Conservation (phyloP, 2,113 vertebrate genomes). For the Stercorarius parasiticus region DNA sequence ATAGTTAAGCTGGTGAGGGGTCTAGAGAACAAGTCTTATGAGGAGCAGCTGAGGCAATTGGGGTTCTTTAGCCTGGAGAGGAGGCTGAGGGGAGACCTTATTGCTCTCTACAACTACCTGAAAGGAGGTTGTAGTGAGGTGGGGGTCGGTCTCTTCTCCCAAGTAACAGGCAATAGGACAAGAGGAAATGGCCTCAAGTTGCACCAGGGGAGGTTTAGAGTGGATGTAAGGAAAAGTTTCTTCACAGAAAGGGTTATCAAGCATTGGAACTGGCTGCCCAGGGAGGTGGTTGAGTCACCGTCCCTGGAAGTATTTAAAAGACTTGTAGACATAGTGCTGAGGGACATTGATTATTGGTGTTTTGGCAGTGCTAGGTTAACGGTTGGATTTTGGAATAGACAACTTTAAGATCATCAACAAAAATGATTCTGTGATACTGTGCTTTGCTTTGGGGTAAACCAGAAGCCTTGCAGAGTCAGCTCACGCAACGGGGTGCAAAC, state of each 20-base stretch:
- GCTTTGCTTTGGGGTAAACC: neutral
- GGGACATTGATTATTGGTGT: neutral
- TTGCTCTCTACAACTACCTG: neutral
- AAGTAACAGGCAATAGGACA: neutral
- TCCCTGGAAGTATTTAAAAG: neutral
- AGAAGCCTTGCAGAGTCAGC: neutral
- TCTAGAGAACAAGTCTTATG: neutral
- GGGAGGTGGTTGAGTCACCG: neutral
- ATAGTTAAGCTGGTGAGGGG: neutral
- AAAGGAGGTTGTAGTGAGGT: neutral
- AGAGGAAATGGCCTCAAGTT: neutral
- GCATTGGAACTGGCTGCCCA: neutral
- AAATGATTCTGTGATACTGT: neutral
- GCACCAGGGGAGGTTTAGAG: neutral
- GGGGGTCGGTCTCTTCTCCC: neutral
- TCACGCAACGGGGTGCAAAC: fast-evolving
- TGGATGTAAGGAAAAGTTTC: neutral
- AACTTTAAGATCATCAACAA: no score
- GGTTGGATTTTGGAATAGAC: neutral
- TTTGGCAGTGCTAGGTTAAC: neutral
- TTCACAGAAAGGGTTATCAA: no score
- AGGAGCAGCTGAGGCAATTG: neutral
- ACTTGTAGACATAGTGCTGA: neutral
- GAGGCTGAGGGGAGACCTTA: neutral
- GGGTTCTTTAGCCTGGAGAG: neutral